Base-by-base conservation (phyloP, 2,113 vertebrate species). In the Dromas ardeola region DNA sequence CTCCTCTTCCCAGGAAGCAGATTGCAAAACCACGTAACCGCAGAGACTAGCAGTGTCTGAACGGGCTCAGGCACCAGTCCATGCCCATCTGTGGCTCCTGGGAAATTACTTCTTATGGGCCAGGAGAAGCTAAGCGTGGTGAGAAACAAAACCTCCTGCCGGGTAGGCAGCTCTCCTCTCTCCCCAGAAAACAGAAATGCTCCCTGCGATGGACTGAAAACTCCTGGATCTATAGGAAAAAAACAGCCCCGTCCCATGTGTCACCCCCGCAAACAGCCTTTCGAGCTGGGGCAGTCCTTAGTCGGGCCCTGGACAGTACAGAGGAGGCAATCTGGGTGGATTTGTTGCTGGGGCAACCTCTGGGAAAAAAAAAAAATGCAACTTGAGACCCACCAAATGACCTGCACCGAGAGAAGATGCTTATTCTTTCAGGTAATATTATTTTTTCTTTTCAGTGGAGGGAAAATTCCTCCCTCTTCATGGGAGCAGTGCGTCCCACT, bases 1-100 rank as follows among this genome's bases (percentile, higher is more conserved):
- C 29, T 92, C 30, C 58, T 65, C 81, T 96, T 92, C 81, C 67
- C 70, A 83, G 63, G 85, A 82, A 87, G 49, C 40, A 92, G 71
- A 96, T 4, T 93, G 95, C 81, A 94, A 97, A 93, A 47, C 21
- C 50, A 16, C 7, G 27, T 34, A 94, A 89, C 78, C 25, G 0
- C 78, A 67, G 90, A 21, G 84, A 84, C 32, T 9, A 79, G 70
- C 61, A 80, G 66, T 22, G 50, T 42, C 15, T 16, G 53, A 72
- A 85, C 0, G 5, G 53, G 49, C 78, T 80, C 81, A 61, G 74
- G 36, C 78, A 65, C 34, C 49, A 40, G 36, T 36, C 81, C 91
- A 80, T 9, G 1, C 58, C 70, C 12, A 5, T 90, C 81, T 93
- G 90, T 17, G 38, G 30, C 43, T 96, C 78, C 81, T 49, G 32